Base-by-base conservation (phyloP, 2,113 vertebrate species). In the Cheirogaleus medius region DNA sequence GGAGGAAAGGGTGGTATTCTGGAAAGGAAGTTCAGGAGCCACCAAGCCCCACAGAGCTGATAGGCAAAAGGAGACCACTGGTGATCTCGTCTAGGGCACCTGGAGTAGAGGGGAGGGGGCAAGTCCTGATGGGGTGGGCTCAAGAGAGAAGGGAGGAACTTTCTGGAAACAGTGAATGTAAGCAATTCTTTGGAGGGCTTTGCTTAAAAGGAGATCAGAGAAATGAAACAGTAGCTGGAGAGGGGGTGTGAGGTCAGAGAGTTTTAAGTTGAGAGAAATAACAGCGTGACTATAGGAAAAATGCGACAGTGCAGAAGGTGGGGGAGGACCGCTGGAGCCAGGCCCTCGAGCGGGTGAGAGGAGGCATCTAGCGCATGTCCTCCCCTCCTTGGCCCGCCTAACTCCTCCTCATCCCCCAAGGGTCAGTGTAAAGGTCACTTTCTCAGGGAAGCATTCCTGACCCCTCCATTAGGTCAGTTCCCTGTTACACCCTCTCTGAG, bases 371-470 rank as follows among this genome's bases (percentile, higher is more conserved):
- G 32, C 1, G 15, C 32, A 27, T 7, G 25, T 34, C 89, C 6
- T 68, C 78, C 34, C 56, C 37, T 76, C 97, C 80, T 49, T 23
- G 95, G 89, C 78, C 93, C 12, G 21, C 34, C 90, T 42, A 56
- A 86, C 68, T 94, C 81, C 81, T 68, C 49, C 86, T 97, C 87
- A 69, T 83, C 71, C n/a, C 94, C 39, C 44, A 44, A 52, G 92
- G 90, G 94, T 97, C 95, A 96, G 83, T 7, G 17, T 8, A 39
- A 68, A 97, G 97, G 97, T 66, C 96, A 97, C 76, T 97, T 98
- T 98, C 97, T 97, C 97, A 98, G 95, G 83, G 96, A 96, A 95
- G 96, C 32, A 25, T 77, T 87, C 78, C 84, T 90, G 96, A 95
- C 94, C 90, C 64, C 74, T 88, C 73, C 6, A 37, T 21, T 47